These are phyloP conservation scores for Pantherophis vulpinus DNA, from an alignment of 2,797 vertebrate genomes.

Conservation along the genomic window DNA sequence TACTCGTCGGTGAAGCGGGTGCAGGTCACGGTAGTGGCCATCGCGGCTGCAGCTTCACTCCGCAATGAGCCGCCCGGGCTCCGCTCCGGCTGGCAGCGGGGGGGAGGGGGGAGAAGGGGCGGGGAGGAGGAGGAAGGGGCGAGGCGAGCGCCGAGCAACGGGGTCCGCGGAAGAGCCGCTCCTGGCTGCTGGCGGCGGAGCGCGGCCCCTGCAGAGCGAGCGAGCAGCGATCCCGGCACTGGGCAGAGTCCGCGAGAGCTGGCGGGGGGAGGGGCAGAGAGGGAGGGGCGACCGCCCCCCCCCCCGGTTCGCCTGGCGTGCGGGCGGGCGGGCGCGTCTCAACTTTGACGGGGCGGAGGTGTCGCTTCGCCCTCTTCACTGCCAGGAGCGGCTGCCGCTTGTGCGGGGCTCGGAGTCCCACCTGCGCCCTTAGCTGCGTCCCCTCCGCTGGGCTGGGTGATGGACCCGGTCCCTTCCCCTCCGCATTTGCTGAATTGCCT, in stretches of 20 bases:
- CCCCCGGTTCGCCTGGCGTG: background rate
- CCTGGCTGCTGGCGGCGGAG: background rate
- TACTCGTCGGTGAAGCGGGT: constrained; percentile 96
- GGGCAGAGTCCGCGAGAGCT: background rate
- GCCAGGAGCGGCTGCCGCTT: background rate
- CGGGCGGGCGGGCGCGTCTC: background rate
- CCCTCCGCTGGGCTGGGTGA: background rate
- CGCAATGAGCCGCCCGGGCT: constrained; percentile 54
- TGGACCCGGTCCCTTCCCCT: background rate
- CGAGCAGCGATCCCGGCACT: background rate
- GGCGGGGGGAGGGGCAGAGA: background rate
- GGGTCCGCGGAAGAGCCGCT: background rate
- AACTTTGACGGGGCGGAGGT: background rate
- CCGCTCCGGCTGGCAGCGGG: constrained; percentile 63
- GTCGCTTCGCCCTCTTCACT: background rate
- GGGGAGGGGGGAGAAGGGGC: constrained; percentile 42
- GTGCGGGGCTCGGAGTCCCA: background rate
- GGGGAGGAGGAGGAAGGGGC: constrained; percentile 35
- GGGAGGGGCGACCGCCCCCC: background rate
- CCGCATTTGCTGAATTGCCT: background rate
- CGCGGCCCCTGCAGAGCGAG: background rate
- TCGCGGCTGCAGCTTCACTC: constrained; percentile 72
- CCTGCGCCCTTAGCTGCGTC: background rate
- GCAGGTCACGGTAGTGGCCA: constrained; percentile 91
- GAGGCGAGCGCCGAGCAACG: constrained; percentile 44